Evolutionary conservation across 2,113 vertebrate genomes (phyloP), one percentile per base, ranked within the genome.

Genomic region (Upupa epops): DNA sequence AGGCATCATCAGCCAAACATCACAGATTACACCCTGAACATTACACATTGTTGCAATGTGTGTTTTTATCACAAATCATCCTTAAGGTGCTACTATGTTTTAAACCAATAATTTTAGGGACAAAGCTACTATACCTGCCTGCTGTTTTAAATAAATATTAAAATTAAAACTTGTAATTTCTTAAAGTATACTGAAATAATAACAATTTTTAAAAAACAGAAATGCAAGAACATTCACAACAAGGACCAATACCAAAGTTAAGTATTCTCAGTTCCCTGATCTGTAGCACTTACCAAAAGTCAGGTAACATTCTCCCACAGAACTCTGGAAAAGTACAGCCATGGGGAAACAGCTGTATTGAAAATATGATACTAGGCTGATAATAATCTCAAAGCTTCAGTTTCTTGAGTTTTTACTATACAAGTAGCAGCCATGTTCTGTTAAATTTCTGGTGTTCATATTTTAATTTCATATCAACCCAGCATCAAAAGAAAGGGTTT

Each of bases 201-300:
- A 45, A 9, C n/a, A 51, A 28, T 1, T n/a, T n/a, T n/a, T n/a
- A n/a, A n/a, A 54, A 48, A 54, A 7, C 3, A 75, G 13, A 10
- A 48, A 55, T 45, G 2, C 7, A 71, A 61, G 22, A 78, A 34
- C 7, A 64, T 68, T 72, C 32, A 36, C 37, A 58, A 32, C 10
- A 34, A 63, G 5, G 34, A 65, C 9, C 15, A 58, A 24, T 4
- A 36, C 2, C 28, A 36, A 72, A 49, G 9, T 51, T 83, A 2
- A 18, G 74, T 85, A 40, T 48, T 45, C 36, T 86, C 51, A 20
- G 12, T 61, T 90, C 36, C 29, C 21, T 46, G 20, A 48, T 54
- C 19, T 52, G 8, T 25, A 70, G 6, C 12, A n/a, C 18, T 32
- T 59, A 45, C 3, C 3, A 7, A 54, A 61, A 0, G 3, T 21